Evolutionary conservation across 2,888 invertebrate genomes (phyloP), one percentile per base, ranked within the genome.

Genomic region (Agriotes lineatus): DNA sequence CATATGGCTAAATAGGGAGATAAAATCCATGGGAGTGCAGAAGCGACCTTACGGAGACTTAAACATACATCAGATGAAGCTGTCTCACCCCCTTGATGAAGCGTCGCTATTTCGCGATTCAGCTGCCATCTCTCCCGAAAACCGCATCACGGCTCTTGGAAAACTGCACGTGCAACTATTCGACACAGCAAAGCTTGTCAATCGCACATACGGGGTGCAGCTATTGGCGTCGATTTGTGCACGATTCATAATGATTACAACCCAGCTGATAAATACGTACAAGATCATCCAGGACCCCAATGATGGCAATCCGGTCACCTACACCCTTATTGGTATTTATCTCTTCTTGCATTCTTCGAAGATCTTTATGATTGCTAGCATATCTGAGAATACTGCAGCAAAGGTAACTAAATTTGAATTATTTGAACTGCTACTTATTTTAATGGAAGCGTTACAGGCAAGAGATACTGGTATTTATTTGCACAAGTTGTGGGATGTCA

Each of bases 171-270:
- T 68, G 54, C 56, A 68, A 22, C 65, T 78, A 6, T 75, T 67
- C 48, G 63, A 67, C 9, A 60, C 74, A 14, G 72, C 72, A 7
- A 70, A 64, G 33, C 56, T 71, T 56, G 56, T 75, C 2, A 77
- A 75, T 67, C 61, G 67, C 9, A 67, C 74, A 2, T 78, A 73
- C 56, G 72, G 74, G 0, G 42, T 75, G 7, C 74, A 74, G 37
- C 25, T 76, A 4, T 42, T 77, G 20, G 65, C 71, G 0, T 74
- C 73, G n/a, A 68, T 76, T 3, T 62, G 67, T 16, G 70, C 71
- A 22, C 48, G 74, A 45, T 76, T 76, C 44, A 65, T 76, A 19
- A 75, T 76, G 75, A 72, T 74, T 45, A 75, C 73, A 6, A 74
- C 75, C 6, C 76, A 76, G 48, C 45, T 75, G 6, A 72, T 76